Evolutionary conservation across 2,888 invertebrate genomes (phyloP), one percentile per base, ranked within the genome.

Genomic region (Cistogaster globosa): DNA sequence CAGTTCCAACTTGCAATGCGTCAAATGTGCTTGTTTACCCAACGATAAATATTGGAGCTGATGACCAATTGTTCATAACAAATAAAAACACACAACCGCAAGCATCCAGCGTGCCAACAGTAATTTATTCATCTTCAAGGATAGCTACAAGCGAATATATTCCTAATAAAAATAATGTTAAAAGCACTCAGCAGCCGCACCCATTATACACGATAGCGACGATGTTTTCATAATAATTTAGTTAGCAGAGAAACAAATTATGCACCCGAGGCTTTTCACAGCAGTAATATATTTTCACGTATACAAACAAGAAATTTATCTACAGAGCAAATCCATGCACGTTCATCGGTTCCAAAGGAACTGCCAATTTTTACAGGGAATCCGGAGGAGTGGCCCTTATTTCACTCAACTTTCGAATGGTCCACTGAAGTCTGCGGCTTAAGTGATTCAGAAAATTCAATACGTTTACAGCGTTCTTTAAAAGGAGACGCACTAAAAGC

Each of bases 331-430:
- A 55, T 69, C n/a, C 53, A 71, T n/a, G n/a, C n/a, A n/a, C n/a
- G n/a, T n/a, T 48, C 65, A n/a, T 63, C 85, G 12, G 68, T 75
- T 26, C 74, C 71, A 48, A 86, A 72, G 55, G 63, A 79, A 14
- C 58, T 82, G 63, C 83, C 71, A 48, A 68, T 20, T 51, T 86
- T 75, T 57, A 53, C 77, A 20, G 79, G 79, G 12, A 71, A 65
- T 14, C 79, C 76, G 7, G 75, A 69, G 14, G 86, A 81, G 20
- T 86, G 81, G 79, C 84, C 82, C 7, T 45, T 81, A 14, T 85
- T 85, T 38, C 76, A 63, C 48, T 77, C 85, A 7, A 79, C 83
- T 1, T 83, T 63, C 32, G 63, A 79, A 42, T 84, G 78, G 82
- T 83, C 84, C 2, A 86, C 80, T 6, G 45, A 22, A 12, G 55